Percentiles rank a stretch among this genome's conserved stretches.
phyloP scores from a whole-genome alignment of 2,888 invertebrate genomes.

The Eilema depressum region DNA sequence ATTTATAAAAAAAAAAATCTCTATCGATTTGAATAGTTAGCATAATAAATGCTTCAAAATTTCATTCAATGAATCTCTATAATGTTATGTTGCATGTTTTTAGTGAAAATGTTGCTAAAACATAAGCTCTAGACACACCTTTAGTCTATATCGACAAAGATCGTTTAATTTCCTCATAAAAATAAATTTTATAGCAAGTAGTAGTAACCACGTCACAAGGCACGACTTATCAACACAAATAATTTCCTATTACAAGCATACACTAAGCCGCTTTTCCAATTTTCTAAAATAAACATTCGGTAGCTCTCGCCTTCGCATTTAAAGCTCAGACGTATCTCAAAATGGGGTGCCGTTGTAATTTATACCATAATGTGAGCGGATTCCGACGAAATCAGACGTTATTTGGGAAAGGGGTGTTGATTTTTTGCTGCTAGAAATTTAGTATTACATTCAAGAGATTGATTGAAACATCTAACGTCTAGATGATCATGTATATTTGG shows the following conservation, averaged over 20 bases:
- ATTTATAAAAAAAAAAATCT: too few species aligned
- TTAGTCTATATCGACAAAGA: too few species aligned
- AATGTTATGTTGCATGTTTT: too few species aligned
- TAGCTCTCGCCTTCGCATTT: conserved; percentile 47
- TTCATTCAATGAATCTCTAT: too few species aligned
- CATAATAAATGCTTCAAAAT: too few species aligned
- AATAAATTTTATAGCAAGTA: conserved; percentile 26
- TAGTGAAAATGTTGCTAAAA: too few species aligned
- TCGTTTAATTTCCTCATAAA: neutral
- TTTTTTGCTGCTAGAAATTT: neutral
- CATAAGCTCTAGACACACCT: too few species aligned
- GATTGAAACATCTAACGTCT: neutral
- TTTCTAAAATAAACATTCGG: conserved; percentile 77
- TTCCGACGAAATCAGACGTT: conserved; percentile 13
- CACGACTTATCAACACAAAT: conserved; percentile 75
- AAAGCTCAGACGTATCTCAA: conserved; percentile 20
- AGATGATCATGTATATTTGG: neutral
- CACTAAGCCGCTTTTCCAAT: conserved; percentile 79
- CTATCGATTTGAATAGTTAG: too few species aligned
- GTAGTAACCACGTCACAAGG: conserved; percentile 54
- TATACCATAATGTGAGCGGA: conserved; percentile 11
- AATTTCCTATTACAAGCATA: conserved; percentile 77
- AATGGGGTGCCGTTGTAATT: conserved; percentile 29
- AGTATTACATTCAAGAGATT: neutral
- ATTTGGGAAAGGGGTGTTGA: conserved; percentile 17